Base-by-base conservation (phyloP, 2,888 invertebrate species). In the Andrena praecox region DNA sequence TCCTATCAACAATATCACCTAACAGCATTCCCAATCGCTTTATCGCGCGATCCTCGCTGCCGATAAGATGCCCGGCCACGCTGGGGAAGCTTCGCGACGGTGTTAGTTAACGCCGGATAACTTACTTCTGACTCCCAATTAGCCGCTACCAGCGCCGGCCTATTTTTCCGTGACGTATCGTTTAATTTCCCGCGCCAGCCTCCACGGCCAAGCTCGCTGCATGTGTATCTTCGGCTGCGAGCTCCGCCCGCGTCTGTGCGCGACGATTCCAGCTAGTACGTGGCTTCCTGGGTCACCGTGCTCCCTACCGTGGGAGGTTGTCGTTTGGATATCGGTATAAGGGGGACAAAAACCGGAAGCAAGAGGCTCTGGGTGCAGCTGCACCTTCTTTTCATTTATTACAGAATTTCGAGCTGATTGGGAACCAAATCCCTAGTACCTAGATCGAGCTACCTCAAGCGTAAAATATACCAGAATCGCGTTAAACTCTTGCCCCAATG, bases 1-100 rank as follows among this genome's bases (percentile, higher is more conserved):
- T 42, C 68, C 71, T 84, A 82, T 84, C 82, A 82, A 78, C 84
- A 82, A 79, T 82, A 82, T 82, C 78, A 50, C 54, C 74, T 63
- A 54, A 64, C 82, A 66, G 72, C 84, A 82, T 82, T 78, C 78
- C 68, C 71, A 59, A 82, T 84, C 78, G 79, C 48, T 82, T 84
- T 84, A 84, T 84, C 84, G 71, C 35, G 50, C 82, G 84, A 84
- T 82, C 72, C 59, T 35, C 33, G 52, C 16, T 6, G 5, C 48
- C 6, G 83, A 83, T 83, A 83, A 67, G 67, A 66, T 54, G 48
- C 71, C 24, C 63, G 42, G 77, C 33, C 42, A 12, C 66, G 62
- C 50, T 27, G 33, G 5, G 20, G 48, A 74, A 62, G 63, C 59
- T 60, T 63, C 78, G 82, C 67, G 69, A 64, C 74, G 69, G 50